Base-by-base conservation (phyloP, 2,113 vertebrate genomes). In the Nannobrachium achirus region DNA sequence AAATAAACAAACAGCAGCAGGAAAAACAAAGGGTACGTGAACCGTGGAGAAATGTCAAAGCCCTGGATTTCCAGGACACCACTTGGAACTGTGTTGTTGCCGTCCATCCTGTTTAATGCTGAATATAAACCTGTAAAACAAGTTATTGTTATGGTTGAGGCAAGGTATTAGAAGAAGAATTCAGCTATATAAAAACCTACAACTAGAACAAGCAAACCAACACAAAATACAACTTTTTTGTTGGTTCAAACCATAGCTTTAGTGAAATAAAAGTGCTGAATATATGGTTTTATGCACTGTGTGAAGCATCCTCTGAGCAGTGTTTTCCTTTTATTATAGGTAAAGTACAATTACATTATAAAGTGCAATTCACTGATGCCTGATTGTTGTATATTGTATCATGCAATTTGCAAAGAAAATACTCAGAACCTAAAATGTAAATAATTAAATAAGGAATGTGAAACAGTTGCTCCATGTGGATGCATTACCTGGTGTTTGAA, bases 1-100 rank as follows among this genome's bases (percentile, higher is more conserved):
- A 60, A 58, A 67, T 89, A 89, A n/a, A 82, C 59, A 53, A 86
- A 75, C 1, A 89, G 75, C 60, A 88, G 64, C 0, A 79, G 40
- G 73, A 88, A 79, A 77, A 86, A 88, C 8, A 88, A 4, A 59
- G 82, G 88, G 42, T 75, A 71, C 0, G 7, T 68, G 11, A 68
- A 88, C 42, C 75, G 3, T 19, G 75, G 63, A 51, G 86, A 62
- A 3, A 88, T 63, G 51, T 83, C 38, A 52, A 89, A 83, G 9
- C 87, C 80, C 66, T 80, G 60, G 9, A 89, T 74, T 52, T 70
- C 20, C 0, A 89, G 52, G 33, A 83, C 50, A 6, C 84, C 16
- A 0, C 49, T 45, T n/a, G 16, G 50, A 25, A 66, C 2, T 2
- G 83, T 66, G 11, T 15, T 3, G 45, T 89, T 89, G 60, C 50